Evolutionary conservation across 2,888 invertebrate species (phyloP).

Genomic region (Syrista parreyssii): DNA sequence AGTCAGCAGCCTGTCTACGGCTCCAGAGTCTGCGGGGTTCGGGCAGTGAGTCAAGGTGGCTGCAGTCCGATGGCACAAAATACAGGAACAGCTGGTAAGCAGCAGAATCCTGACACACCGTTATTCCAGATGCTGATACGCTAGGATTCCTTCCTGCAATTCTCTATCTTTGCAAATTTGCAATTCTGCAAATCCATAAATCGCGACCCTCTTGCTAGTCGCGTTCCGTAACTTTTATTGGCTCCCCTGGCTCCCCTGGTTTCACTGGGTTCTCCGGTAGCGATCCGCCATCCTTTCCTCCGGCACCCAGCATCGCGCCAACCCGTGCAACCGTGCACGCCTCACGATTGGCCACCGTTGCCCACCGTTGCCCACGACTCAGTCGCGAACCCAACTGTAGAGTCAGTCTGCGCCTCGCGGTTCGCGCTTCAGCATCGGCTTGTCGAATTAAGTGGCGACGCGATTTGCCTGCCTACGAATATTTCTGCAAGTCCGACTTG

Average conservation of each 20-base stretch:
- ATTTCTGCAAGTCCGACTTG: too few relatives aligned
- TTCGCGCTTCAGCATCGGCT: conserved; percentile 31
- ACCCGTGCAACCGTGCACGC: not conserved
- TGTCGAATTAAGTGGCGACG: conserved; percentile 11
- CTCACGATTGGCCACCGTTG: not conserved
- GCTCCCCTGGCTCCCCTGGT: conserved; percentile 34
- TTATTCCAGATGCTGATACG: conserved; percentile 47
- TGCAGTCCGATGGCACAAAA: too few relatives aligned
- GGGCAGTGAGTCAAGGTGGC: too few relatives aligned
- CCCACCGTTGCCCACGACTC: conserved; percentile 12
- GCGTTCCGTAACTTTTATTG: too few relatives aligned
- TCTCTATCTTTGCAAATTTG: conserved; percentile 25
- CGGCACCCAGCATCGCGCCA: conserved; percentile 17
- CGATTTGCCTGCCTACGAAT: conserved; percentile 25
- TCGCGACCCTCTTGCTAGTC: too few relatives aligned
- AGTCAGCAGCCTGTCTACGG: too few relatives aligned
- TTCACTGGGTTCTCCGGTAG: conserved; percentile 23
- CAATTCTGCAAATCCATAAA: too few relatives aligned
- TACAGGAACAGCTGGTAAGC: conserved; percentile 47
- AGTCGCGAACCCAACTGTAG: conserved; percentile 31
- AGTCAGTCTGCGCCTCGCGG: conserved; percentile 15
- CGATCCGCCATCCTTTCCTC: conserved; percentile 7
- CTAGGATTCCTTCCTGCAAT: conserved; percentile 22
- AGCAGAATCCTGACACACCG: conserved; percentile 36
- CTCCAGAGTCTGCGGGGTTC: too few relatives aligned